phyloP scores from a whole-genome alignment of 2,797 vertebrate species.

The Melopsittacus undulatus region DNA sequence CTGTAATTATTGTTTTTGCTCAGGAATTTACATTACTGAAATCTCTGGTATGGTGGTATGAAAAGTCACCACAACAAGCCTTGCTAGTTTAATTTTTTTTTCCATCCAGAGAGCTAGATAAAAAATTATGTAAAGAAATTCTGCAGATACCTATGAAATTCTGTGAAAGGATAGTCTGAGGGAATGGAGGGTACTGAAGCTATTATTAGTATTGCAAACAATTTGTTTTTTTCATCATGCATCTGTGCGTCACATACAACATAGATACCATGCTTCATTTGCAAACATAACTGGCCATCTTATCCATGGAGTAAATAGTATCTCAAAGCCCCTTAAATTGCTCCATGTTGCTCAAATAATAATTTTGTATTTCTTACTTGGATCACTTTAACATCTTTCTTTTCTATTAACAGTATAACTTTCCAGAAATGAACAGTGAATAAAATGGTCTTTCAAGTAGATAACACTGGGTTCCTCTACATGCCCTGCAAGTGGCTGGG shows the following conservation, averaged over 20 bases:
- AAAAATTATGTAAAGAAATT: neutral
- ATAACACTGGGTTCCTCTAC: neutral
- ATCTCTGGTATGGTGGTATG: neutral
- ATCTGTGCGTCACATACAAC: neutral
- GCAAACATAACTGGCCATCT: neutral
- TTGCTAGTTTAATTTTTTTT: neutral
- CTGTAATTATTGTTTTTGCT: neutral
- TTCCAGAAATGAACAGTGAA: neutral
- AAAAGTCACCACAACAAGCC: neutral
- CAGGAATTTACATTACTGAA: neutral
- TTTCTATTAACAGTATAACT: neutral
- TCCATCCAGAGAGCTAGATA: neutral
- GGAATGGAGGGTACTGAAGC: neutral
- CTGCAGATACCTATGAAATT: neutral
- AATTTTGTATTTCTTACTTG: neutral
- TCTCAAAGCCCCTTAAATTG: neutral
- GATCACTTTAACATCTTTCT: neutral
- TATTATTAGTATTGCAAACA: neutral
- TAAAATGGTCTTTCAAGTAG: neutral
- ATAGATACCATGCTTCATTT: neutral
- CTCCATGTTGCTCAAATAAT: neutral
- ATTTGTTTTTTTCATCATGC: neutral
- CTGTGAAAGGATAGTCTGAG: neutral
- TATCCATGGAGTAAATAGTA: neutral
- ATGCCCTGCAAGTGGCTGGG: accelerated